These are phyloP conservation scores for Pipa parva DNA, from an alignment of 2,113 vertebrate genomes.

Conservation along the genomic window DNA sequence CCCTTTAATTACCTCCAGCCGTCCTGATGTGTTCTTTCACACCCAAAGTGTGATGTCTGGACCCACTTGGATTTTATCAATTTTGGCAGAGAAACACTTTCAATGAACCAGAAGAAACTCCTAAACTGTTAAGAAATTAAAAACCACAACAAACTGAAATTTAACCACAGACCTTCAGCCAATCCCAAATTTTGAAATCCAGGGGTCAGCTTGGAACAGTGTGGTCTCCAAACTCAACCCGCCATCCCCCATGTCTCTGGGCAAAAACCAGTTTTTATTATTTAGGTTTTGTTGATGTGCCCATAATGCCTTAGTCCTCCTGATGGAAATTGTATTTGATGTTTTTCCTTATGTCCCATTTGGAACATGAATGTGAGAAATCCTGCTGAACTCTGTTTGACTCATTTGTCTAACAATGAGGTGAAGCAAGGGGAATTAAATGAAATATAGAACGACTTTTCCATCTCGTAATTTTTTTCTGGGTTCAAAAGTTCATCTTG, in stretches of 20 bases:
- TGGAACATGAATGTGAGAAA: conserved; percentile 59
- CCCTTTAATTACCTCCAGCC: conserved; percentile 57
- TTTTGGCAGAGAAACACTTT: conserved; percentile 52
- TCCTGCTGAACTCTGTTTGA: conserved; percentile 62
- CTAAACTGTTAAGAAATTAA: conserved; percentile 18
- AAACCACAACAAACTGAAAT: conserved; percentile 15
- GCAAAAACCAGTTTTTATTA: conserved; percentile 34
- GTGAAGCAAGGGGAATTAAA: neutral
- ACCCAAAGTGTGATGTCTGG: conserved; percentile 49
- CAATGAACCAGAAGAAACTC: conserved; percentile 52
- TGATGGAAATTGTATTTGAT: conserved; percentile 64
- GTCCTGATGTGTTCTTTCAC: conserved; percentile 54
- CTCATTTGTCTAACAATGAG: conserved; percentile 49
- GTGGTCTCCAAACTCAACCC: too few relatives aligned
- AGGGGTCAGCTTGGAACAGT: neutral
- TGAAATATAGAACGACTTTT: conserved; percentile 15
- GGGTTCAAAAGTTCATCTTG: conserved; percentile 62
- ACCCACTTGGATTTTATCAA: conserved; percentile 48
- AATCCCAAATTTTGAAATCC: neutral
- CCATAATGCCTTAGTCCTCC: conserved; percentile 46
- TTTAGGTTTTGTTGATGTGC: conserved; percentile 50
- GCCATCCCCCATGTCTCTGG: conserved; percentile 43
- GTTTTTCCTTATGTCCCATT: conserved; percentile 60
- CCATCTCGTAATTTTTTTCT: conserved; percentile 16
- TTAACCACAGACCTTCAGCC: neutral